These are phyloP conservation scores for Morpho deidamia DNA, from an alignment of 2,888 invertebrate species.

Conservation along the genomic window DNA sequence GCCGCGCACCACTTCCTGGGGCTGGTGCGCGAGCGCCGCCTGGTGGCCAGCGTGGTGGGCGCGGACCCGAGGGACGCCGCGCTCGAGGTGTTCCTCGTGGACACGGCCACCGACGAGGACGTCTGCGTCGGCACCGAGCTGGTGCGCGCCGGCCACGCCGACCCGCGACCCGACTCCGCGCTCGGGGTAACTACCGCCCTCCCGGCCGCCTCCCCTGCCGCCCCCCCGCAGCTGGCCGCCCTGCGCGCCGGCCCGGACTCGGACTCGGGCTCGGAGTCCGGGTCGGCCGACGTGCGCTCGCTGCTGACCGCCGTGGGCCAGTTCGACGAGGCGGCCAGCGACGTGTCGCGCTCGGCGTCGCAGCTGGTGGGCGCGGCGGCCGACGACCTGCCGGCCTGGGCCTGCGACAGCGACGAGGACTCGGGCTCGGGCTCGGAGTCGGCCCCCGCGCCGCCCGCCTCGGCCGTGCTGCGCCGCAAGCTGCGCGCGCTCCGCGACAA, in stretches of 20 bases:
- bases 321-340: constrained; percentile 29
- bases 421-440: neutral
- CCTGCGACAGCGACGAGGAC: constrained; percentile 1
- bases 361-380: constrained; percentile 33
- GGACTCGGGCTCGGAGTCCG: constrained; percentile 16
- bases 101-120: constrained; percentile 67
- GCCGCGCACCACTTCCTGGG: constrained; percentile 54
- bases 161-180: constrained; percentile 40
- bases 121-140: constrained; percentile 67
- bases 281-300: constrained; percentile 31
- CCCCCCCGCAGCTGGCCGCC: neutral
- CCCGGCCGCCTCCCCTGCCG: neutral
- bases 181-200: constrained; percentile 44
- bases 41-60: constrained; percentile 51
- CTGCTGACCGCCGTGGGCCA: constrained; percentile 30
- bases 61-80: constrained; percentile 19
- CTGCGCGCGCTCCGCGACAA: neutral
- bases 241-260: constrained; percentile 7
- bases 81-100: constrained; percentile 66
- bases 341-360: constrained; percentile 50
- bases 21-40: constrained; percentile 44
- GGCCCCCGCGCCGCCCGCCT: neutral
- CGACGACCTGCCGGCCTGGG: constrained; percentile 10
- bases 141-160: constrained; percentile 69
- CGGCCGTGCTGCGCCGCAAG: neutral